phyloP scores from a whole-genome alignment of 2,113 vertebrate species.

The Thalassoma bifasciatum region DNA sequence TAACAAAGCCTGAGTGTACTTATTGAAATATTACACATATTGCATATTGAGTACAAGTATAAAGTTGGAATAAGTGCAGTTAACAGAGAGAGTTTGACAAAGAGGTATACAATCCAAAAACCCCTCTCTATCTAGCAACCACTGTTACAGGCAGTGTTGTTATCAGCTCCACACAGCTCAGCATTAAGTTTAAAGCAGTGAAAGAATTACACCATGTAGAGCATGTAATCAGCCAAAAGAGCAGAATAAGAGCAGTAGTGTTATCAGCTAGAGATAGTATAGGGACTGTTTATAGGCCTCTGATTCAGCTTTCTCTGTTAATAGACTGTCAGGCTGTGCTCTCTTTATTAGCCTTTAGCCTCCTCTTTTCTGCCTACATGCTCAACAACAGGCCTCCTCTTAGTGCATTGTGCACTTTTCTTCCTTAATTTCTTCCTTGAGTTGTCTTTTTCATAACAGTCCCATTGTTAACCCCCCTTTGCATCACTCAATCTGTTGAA shows the following conservation, averaged over 20 bases:
- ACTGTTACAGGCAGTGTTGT: slow-evolving; percentile 35
- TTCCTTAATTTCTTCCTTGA: background rate
- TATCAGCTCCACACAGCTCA: slow-evolving; percentile 56
- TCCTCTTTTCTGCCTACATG: slow-evolving; percentile 27
- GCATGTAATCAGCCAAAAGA: slow-evolving; percentile 66
- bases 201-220: slow-evolving; percentile 46
- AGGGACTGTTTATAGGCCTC: slow-evolving; percentile 62
- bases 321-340: slow-evolving; percentile 58
- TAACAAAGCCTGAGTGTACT: too few relatives aligned
- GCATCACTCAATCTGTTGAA: background rate
- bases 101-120: background rate
- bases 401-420: background rate
- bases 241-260: slow-evolving; percentile 46
- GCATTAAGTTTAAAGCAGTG: slow-evolving; percentile 40
- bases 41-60: too few relatives aligned
- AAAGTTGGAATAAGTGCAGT: background rate
- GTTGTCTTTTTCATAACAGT: background rate
- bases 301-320: slow-evolving; percentile 71
- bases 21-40: too few relatives aligned
- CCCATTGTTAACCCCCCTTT: background rate
- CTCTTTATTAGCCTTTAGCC: slow-evolving; percentile 65
- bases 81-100: background rate
- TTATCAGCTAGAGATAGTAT: slow-evolving; percentile 68
- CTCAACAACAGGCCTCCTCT: background rate
- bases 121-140: slow-evolving; percentile 16